phyloP scores from a whole-genome alignment of 2,888 invertebrate genomes.

The Graphium colonna region DNA sequence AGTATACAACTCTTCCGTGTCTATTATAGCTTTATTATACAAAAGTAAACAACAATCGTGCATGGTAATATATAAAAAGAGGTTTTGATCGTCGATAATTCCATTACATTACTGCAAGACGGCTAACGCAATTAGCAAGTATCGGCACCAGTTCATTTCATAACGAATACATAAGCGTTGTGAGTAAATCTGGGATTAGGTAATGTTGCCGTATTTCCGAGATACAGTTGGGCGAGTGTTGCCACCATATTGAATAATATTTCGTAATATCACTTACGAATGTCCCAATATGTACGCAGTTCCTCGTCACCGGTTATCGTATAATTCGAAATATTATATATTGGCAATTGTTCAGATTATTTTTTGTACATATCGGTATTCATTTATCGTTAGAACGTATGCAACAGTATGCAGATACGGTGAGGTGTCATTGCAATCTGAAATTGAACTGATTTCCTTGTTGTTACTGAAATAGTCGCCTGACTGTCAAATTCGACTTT shows the following conservation, averaged over 20 bases:
- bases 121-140: constrained; percentile 13
- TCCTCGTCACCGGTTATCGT: constrained; percentile 2
- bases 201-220: constrained; percentile 67
- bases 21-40: too few species aligned
- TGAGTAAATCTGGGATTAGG: constrained; percentile 59
- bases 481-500: too few species aligned
- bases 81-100: neutral
- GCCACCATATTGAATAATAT: constrained; percentile 11
- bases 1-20: too few species aligned
- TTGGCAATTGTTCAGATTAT: neutral
- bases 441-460: too few species aligned
- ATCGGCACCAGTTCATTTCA: constrained; percentile 46
- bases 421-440: too few species aligned
- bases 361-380: neutral
- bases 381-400: too few species aligned
- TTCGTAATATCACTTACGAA: constrained; percentile 13
- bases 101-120: constrained; percentile 1
- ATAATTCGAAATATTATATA: neutral
- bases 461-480: too few species aligned
- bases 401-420: too few species aligned
- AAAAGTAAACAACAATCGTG: neutral
- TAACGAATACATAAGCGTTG: constrained; percentile 53
- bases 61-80: neutral
- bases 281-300: constrained; percentile 4
- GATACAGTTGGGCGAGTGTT: constrained; percentile 40